Base-by-base conservation (phyloP, 1,140 invertebrate genomes). In the Drosophila micromelanica region DNA sequence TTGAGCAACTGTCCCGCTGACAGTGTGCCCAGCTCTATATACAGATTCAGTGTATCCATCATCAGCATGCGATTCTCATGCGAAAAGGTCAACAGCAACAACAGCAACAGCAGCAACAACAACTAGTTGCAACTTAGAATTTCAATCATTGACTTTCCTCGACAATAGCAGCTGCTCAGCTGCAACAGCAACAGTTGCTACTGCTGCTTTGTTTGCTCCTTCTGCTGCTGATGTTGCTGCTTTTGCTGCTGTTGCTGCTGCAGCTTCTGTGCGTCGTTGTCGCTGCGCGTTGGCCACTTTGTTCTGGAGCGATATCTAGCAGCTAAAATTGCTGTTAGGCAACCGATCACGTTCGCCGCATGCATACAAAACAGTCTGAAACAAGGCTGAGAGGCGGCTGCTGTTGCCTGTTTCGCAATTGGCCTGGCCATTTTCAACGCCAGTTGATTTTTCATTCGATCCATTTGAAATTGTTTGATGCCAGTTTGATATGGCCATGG, bases 311-410 rank as follows among this genome's bases (percentile, higher is more conserved):
- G 86, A 86, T 86, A 73, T 73, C 64, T 73, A 48, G 71, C 71
- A 69, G 72, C 72, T 74, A 46, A 70, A 74, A 74, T 63, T 74
- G 72, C 57, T 74, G 72, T 70, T 74, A 70, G 86, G 82, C 75
- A 89, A 57, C 76, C 69, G 84, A 87, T 87, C 84, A 87, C 79
- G 85, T 87, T 89, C 82, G 72, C 81, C 69, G 76, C 84, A 76
- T 87, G 82, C 84, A 87, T 87, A 89, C 84, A 87, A 87, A 87
- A 63, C 67, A 86, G 80, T 78, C 62, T n/a, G n/a, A n/a, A 54
- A 57, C 64, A 27, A 59, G 35, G 37, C 67, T 43, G 48, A 17
- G 11, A 23, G 8, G 30, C 12, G 35, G 54, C n/a, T 60, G 55
- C 8, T 52, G 49, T 1, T 45, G 43, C 46, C 60, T 46, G 48